These are phyloP conservation scores for Cyanoliseus patagonus DNA, from an alignment of 2,113 vertebrate species.

Conservation along the genomic window DNA sequence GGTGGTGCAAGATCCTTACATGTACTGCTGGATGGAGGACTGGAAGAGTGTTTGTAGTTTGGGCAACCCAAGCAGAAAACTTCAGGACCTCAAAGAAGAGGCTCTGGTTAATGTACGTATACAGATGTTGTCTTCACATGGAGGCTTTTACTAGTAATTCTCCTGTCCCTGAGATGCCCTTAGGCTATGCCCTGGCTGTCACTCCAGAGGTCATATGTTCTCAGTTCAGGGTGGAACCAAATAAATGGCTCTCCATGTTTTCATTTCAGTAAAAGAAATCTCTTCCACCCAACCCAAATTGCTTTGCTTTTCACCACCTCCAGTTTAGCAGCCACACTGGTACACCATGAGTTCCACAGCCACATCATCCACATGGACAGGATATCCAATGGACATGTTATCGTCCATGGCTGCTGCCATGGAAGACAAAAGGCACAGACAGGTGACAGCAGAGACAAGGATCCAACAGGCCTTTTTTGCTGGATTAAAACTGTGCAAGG, in stretches of 20 bases:
- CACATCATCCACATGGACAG: background rate
- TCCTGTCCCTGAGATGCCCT: background rate
- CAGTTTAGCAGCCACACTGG: background rate
- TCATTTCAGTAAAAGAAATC: background rate
- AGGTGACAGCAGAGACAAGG: background rate
- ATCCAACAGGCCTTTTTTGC: background rate
- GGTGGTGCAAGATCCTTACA: background rate
- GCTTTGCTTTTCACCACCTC: background rate
- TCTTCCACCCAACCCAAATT: background rate
- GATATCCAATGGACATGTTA: rapidly evolving
- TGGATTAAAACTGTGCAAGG: background rate
- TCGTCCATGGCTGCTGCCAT: background rate
- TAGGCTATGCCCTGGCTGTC: background rate
- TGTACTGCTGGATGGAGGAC: background rate
- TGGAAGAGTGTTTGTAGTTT: background rate
- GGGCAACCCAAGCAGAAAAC: background rate
- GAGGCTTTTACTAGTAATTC: background rate
- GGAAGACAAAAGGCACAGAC: background rate
- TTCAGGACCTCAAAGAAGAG: background rate
- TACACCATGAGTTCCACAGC: rapidly evolving
- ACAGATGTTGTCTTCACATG: background rate
- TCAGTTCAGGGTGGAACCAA: background rate
- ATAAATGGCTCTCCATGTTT: background rate
- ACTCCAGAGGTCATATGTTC: background rate
- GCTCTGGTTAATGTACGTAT: background rate